Evolutionary conservation across 2,888 invertebrate species (phyloP), one percentile per base, ranked within the genome.

Genomic region (Scelioninae gen. 1): DNA sequence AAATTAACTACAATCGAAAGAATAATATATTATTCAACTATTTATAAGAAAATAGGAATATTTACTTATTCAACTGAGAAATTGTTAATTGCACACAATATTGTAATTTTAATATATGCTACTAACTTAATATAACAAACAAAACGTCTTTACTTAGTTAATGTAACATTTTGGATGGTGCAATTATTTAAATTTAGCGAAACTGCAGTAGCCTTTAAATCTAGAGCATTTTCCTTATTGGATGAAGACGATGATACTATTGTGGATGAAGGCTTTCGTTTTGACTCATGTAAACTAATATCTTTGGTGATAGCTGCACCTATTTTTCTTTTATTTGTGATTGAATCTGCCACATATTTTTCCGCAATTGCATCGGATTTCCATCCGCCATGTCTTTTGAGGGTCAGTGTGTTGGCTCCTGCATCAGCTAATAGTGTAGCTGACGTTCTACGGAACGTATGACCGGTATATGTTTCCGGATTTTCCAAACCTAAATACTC

Each of bases 381-480:
- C 49, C 49, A 49, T 49, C 49, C 49, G 49, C 49, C 49, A 49
- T 49, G 49, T 49, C 16, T 49, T 23, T 49, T 49, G 16, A 49
- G 49, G 16, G 49, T 16, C 15, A n/a, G n/a, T n/a, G n/a, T n/a
- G n/a, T n/a, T n/a, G n/a, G n/a, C n/a, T n/a, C n/a, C n/a, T n/a
- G n/a, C 9, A 49, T 49, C 49, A 49, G 49, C 49, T 49, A 51
- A 51, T 68, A 78, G 31, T 13, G 65, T 65, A 58, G 72, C 75
- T 13, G 79, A 83, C 45, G 84, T 76, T 34, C 81, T 47, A 9
- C 85, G 65, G 34, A 86, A 85, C 15, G 76, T 38, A 76, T 86
- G 87, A 72, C 88, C 89, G 84, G 88, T 84, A 87, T 92, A 92
- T 89, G 88, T 87, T 85, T 90, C 90, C 6, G 43, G 43, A 11